phyloP scores from a whole-genome alignment of 35 echinoderm and acorn worm species.

The Ophiothrix spiculata region DNA sequence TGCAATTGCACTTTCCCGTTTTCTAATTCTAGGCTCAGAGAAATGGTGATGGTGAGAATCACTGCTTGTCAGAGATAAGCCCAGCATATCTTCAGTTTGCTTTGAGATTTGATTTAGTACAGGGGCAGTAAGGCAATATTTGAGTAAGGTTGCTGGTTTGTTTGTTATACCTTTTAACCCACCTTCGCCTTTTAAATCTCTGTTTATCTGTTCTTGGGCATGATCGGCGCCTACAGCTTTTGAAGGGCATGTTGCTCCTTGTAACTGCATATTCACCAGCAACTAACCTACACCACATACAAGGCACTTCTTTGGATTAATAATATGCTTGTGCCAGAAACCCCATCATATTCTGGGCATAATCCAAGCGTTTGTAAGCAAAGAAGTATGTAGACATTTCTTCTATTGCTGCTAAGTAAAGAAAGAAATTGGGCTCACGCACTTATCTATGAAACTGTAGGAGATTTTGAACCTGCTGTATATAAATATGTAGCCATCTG shows the following conservation, averaged over 20 bases:
- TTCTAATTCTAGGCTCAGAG: too few species aligned
- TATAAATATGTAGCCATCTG: conserved; percentile 17
- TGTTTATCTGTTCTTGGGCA: too few species aligned
- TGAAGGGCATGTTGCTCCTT: background rate
- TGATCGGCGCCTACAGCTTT: too few species aligned
- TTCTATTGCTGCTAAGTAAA: conserved; percentile 29
- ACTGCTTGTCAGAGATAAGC: too few species aligned
- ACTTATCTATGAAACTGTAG: conserved; percentile 20
- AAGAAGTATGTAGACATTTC: conserved; percentile 25
- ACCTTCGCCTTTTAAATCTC: too few species aligned
- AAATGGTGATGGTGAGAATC: too few species aligned
- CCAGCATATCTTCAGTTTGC: too few species aligned
- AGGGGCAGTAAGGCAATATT: too few species aligned
- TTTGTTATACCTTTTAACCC: too few species aligned
- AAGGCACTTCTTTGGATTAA: background rate
- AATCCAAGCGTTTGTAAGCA: conserved; percentile 21
- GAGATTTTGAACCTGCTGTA: conserved; percentile 1
- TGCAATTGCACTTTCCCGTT: too few species aligned
- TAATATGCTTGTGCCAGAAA: conserved; percentile 15
- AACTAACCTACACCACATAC: conserved; percentile 5
- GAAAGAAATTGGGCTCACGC: conserved; percentile 7
- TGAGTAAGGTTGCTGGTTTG: too few species aligned
- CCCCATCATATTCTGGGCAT: conserved; percentile 31
- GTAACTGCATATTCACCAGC: conserved; percentile 28
- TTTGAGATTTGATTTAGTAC: too few species aligned